Conservation (phyloP, 2,797 vertebrate genomes). For the Myotis vivesi region DNA sequence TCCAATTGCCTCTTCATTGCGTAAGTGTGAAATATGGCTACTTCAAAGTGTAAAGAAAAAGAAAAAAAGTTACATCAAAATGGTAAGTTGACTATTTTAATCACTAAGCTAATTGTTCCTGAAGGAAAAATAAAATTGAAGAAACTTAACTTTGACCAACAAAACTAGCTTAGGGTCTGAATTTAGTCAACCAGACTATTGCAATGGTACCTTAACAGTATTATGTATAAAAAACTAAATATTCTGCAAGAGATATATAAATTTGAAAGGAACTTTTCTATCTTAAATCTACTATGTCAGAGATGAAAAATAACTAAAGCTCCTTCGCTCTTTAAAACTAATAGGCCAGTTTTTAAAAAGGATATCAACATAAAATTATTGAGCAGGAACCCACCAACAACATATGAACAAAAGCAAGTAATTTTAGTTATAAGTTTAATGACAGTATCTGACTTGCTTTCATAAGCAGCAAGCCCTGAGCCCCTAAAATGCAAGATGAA, state of each 20-base stretch:
- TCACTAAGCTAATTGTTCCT: neutral
- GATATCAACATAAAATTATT: neutral
- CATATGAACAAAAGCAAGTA: neutral
- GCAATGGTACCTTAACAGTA: neutral
- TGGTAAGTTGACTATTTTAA: neutral
- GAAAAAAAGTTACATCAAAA: neutral
- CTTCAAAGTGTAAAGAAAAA: neutral
- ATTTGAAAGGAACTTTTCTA: neutral
- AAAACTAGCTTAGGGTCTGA: neutral
- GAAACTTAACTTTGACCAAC: neutral
- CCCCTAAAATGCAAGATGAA: neutral
- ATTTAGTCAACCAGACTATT: neutral
- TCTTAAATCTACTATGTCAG: neutral
- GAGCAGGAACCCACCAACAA: neutral
- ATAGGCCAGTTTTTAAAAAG: conserved; percentile 48
- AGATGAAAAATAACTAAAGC: conserved; percentile 61
- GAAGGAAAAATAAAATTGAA: neutral
- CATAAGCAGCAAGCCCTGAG: neutral
- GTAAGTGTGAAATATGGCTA: neutral
- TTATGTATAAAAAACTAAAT: neutral
- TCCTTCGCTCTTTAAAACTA: neutral
- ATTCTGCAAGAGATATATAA: neutral
- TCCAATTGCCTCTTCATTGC: neutral
- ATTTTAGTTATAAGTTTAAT: conserved; percentile 58
- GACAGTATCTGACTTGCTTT: conserved; percentile 19